Conservation (phyloP, 2,888 invertebrate species). For the Glaucopsyche alexis region DNA sequence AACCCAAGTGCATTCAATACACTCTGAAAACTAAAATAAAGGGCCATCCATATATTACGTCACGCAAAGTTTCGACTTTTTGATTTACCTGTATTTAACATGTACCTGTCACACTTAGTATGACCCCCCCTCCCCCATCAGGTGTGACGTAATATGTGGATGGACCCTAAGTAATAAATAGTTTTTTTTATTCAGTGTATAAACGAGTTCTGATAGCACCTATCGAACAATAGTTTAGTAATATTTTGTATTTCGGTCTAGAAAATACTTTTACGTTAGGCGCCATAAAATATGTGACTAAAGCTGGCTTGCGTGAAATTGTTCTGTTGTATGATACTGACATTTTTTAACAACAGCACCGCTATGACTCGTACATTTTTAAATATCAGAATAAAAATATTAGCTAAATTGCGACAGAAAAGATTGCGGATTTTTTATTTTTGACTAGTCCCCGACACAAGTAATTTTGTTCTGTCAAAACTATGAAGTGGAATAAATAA, state of each 20-base stretch:
- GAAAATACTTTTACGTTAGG: slow-evolving; percentile 7
- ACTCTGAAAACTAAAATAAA: too few relatives aligned
- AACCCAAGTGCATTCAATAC: too few relatives aligned
- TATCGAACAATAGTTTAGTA: neutral
- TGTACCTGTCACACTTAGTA: too few relatives aligned
- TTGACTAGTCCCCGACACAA: too few relatives aligned
- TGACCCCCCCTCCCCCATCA: too few relatives aligned
- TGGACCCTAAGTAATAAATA: too few relatives aligned
- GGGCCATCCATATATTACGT: too few relatives aligned
- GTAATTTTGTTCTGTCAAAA: too few relatives aligned
- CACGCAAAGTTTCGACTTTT: too few relatives aligned
- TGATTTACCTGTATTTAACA: too few relatives aligned
- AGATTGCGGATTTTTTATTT: neutral
- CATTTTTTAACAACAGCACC: neutral
- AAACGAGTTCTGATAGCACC: neutral
- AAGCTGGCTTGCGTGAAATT: slow-evolving; percentile 7
- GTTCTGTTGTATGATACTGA: neutral
- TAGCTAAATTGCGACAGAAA: neutral
- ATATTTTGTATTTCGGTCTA: neutral
- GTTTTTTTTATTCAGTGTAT: neutral
- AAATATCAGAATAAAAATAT: neutral
- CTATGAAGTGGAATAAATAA: too few relatives aligned
- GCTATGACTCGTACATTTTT: neutral
- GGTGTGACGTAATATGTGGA: too few relatives aligned
- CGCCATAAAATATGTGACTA: slow-evolving; percentile 9